These are phyloP conservation scores for Dendrolimus houi DNA, from an alignment of 2,888 invertebrate species.

Conservation along the genomic window DNA sequence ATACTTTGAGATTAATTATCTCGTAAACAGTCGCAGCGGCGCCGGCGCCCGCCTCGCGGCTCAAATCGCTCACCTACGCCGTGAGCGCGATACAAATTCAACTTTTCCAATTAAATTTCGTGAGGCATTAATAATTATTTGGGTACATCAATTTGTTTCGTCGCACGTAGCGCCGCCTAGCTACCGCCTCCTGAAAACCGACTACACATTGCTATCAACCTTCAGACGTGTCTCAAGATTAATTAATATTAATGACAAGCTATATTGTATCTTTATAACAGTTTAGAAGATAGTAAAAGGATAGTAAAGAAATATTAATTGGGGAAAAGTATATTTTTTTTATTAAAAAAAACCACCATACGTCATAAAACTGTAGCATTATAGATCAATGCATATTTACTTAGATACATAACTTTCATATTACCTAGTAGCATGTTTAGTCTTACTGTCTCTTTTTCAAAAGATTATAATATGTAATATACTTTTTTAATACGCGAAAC, in stretches of 20 bases:
- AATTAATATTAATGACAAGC: not conserved
- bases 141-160: conserved; percentile 78
- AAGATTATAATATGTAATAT: too few species aligned
- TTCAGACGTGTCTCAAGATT: conserved; percentile 27
- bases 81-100: conserved; percentile 75
- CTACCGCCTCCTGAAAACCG: conserved; percentile 44
- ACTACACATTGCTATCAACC: conserved; percentile 17
- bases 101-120: conserved; percentile 79
- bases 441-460: too few species aligned
- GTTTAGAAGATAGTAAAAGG: too few species aligned
- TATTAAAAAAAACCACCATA: too few species aligned
- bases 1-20: conserved; percentile 77
- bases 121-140: conserved; percentile 78
- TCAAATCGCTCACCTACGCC: conserved; percentile 74
- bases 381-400: too few species aligned
- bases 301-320: too few species aligned
- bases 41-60: conserved; percentile 48
- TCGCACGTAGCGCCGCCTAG: conserved; percentile 45
- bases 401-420: too few species aligned
- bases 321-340: too few species aligned
- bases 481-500: too few species aligned
- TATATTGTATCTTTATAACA: too few species aligned
- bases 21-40: conserved; percentile 71
- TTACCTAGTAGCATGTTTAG: too few species aligned
- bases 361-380: too few species aligned